Evolutionary conservation across 2,888 invertebrate genomes (phyloP).

Genomic region (Parnassius mnemosyne): DNA sequence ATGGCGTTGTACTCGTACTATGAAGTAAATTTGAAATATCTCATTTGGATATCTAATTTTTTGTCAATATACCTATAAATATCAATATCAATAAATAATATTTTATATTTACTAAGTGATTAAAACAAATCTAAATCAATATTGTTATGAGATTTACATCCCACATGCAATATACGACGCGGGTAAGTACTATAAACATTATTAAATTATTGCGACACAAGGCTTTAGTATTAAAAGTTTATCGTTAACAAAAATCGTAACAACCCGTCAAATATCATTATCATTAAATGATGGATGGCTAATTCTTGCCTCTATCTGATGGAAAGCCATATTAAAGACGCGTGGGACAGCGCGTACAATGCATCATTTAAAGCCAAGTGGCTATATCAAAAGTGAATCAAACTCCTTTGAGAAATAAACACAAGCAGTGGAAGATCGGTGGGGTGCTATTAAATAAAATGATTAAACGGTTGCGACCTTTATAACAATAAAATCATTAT

Average conservation of each 20-base stretch:
- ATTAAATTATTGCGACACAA: constrained; percentile 31
- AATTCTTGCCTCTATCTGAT: constrained; percentile 67
- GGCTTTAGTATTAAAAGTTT: constrained; percentile 50
- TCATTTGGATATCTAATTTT: too few species aligned
- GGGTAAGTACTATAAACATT: constrained; percentile 26
- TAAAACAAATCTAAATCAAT: neutral
- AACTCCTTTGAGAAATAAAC: constrained; percentile 33
- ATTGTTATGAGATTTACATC: constrained; percentile 16
- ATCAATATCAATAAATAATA: neutral
- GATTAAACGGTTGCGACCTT: constrained; percentile 21
- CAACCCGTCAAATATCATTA: constrained; percentile 73
- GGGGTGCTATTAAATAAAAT: constrained; percentile 28
- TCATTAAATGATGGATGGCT: constrained; percentile 74
- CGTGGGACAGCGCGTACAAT: constrained; percentile 73
- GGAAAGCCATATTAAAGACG: constrained; percentile 62
- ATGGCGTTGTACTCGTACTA: too few species aligned
- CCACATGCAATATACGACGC: constrained; percentile 15
- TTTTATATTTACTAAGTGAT: neutral
- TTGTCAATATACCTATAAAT: too few species aligned
- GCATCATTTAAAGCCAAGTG: constrained; percentile 61
- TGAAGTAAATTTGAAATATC: too few species aligned
- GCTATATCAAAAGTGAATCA: constrained; percentile 38
- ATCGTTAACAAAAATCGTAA: constrained; percentile 62
- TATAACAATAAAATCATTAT: constrained; percentile 8
- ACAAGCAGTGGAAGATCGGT: constrained; percentile 23